Evolutionary conservation across 1,140 invertebrate genomes (phyloP).

Genomic region (Hermetia illucens): DNA sequence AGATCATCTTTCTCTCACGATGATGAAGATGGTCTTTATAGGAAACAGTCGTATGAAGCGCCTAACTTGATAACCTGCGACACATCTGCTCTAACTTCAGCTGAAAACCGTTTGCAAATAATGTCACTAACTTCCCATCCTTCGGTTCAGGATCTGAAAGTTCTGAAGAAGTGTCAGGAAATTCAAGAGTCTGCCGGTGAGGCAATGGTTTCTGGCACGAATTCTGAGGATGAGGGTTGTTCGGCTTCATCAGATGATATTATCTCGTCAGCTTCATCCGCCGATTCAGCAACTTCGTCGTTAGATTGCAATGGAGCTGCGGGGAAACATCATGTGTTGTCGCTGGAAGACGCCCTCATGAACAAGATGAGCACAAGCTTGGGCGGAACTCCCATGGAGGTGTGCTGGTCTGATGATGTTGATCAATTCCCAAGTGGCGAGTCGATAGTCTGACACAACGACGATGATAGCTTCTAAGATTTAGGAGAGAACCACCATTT

Average conservation of each 20-base stretch:
- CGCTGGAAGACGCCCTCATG: constrained; percentile 23
- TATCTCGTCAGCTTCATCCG: constrained; percentile 1
- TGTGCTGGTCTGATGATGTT: constrained; percentile 33
- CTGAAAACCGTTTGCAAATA: constrained; percentile 9
- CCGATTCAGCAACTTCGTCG: constrained; percentile 16
- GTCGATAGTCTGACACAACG: constrained; percentile 13
- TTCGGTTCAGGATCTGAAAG: constrained; percentile 14
- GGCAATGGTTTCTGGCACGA: constrained; percentile 40
- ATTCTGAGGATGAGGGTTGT: constrained; percentile 39
- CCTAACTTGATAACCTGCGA: constrained; percentile 21
- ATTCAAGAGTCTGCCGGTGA: constrained; percentile 51
- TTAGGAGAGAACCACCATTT: not conserved
- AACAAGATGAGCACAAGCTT: constrained; percentile 17
- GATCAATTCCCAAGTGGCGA: constrained; percentile 12
- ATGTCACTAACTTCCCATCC: constrained; percentile 9
- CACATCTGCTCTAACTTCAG: constrained; percentile 10
- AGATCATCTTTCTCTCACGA: too few species aligned
- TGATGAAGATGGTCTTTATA: too few species aligned
- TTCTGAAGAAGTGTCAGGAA: constrained; percentile 31
- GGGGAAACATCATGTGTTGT: constrained; percentile 18
- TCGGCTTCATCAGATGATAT: constrained; percentile 28
- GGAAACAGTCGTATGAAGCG: too few species aligned
- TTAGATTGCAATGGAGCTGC: not conserved
- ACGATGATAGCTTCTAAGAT: constrained; percentile 7
- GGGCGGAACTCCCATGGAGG: constrained; percentile 31